Conservation (phyloP, 2,113 vertebrate species). For the Silurus asotus region DNA sequence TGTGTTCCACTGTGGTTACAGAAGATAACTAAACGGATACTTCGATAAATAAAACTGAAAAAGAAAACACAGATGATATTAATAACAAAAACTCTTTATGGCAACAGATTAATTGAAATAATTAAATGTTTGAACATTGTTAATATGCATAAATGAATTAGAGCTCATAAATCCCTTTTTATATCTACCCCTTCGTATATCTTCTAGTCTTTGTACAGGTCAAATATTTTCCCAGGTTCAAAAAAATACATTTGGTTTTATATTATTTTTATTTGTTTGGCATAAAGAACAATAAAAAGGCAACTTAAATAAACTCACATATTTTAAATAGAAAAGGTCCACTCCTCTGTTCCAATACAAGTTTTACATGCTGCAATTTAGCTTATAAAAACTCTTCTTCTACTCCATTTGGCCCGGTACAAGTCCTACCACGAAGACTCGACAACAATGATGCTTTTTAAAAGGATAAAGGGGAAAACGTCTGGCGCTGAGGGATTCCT, state of each 20-base stretch:
- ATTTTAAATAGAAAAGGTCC: constrained; percentile 76
- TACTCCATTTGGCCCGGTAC: constrained; percentile 25
- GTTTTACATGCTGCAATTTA: constrained; percentile 49
- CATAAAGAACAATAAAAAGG: constrained; percentile 69
- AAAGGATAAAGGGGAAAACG: background rate
- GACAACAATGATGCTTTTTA: constrained; percentile 3
- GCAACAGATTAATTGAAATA: background rate
- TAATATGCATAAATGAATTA: background rate
- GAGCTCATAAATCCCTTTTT: background rate
- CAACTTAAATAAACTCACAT: constrained; percentile 74
- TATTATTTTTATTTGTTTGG: constrained; percentile 62
- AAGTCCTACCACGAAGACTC: constrained; percentile 16
- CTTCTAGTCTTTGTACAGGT: background rate
- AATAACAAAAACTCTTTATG: background rate
- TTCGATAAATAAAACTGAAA: background rate
- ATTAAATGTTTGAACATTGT: background rate
- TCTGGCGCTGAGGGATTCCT: constrained; percentile 14
- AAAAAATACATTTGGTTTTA: constrained; percentile 29
- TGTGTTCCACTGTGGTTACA: background rate
- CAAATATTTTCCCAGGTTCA: background rate
- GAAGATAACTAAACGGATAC: background rate
- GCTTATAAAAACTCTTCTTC: constrained; percentile 38
- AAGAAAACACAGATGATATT: background rate
- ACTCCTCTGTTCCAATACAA: constrained; percentile 57
- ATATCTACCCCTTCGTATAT: background rate